Percentiles rank a stretch among this genome's conserved stretches.
These are phyloP conservation scores for Ormyrus pomaceus DNA, from an alignment of 2,888 invertebrate genomes.

Conservation along the genomic window DNA sequence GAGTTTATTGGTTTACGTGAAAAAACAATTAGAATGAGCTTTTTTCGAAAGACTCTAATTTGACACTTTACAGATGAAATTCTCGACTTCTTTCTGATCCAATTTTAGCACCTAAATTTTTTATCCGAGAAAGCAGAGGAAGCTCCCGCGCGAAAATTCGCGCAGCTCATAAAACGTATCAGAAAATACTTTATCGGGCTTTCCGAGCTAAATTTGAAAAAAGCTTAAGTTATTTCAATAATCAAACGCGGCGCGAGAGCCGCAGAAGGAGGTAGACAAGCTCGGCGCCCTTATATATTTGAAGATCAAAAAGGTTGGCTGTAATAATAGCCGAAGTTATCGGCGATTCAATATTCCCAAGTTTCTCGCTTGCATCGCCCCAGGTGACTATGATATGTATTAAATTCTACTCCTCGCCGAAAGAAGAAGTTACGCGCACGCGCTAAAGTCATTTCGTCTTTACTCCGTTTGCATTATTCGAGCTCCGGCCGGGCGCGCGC, in stretches of 20 bases:
- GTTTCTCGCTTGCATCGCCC: conserved; percentile 50
- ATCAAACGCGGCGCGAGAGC: neutral
- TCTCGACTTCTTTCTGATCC: too few relatives aligned
- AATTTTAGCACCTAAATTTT: too few relatives aligned
- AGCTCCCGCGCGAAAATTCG: too few relatives aligned
- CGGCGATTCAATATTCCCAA: conserved; percentile 52
- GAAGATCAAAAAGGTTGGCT: conserved; percentile 43
- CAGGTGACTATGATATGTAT: conserved; percentile 51
- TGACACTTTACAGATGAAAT: too few relatives aligned
- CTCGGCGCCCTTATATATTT: neutral
- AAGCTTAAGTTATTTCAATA: conserved; percentile 15
- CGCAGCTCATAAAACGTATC: too few relatives aligned
- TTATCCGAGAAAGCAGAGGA: too few relatives aligned
- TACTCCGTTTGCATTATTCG: conserved; percentile 50
- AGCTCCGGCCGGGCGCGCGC: neutral
- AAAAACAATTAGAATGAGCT: too few relatives aligned
- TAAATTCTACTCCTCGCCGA: conserved; percentile 39
- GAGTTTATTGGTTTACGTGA: too few relatives aligned
- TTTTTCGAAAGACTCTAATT: too few relatives aligned
- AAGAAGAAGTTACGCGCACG: conserved; percentile 42
- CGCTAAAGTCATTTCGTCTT: conserved; percentile 46
- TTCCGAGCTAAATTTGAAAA: neutral
- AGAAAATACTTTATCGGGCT: too few relatives aligned
- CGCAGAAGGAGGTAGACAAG: neutral
- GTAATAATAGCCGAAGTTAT: conserved; percentile 54